phyloP scores from a whole-genome alignment of 2,113 vertebrate genomes.

The Rhinichthys klamathensis region DNA sequence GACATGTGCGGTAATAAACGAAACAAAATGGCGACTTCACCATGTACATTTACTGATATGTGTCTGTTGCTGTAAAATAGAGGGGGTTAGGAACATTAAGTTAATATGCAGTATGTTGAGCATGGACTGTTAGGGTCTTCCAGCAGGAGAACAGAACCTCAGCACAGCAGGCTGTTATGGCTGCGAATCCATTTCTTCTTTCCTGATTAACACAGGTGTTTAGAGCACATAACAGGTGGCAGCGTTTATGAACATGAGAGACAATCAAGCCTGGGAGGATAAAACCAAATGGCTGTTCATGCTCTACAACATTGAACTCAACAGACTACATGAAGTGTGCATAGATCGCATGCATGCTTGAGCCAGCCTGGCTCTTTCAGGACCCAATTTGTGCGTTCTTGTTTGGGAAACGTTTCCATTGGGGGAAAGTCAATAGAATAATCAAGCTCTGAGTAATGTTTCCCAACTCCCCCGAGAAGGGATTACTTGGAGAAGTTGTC shows the following conservation, averaged over 20 bases:
- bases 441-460: slow-evolving; percentile 17
- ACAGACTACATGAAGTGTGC: slow-evolving; percentile 37
- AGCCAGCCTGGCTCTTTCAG: not conserved
- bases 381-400: not conserved
- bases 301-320: slow-evolving; percentile 66
- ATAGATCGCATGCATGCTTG: slow-evolving; percentile 22
- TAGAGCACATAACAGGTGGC: slow-evolving; percentile 65
- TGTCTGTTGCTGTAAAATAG: not conserved
- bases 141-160: slow-evolving; percentile 11
- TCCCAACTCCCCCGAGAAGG: not conserved
- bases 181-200: slow-evolving; percentile 64
- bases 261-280: slow-evolving; percentile 73
- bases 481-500: slow-evolving; percentile 22
- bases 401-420: slow-evolving; percentile 8
- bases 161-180: slow-evolving; percentile 58
- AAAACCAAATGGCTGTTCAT: slow-evolving; percentile 68
- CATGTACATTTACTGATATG: not conserved
- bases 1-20: not conserved
- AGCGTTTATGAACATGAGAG: slow-evolving; percentile 67
- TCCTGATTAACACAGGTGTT: slow-evolving; percentile 68
- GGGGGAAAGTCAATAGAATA: slow-evolving; percentile 12
- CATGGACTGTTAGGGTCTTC: slow-evolving; percentile 38
- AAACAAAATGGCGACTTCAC: not conserved
- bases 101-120: slow-evolving; percentile 37
- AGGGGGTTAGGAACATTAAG: slow-evolving; percentile 3